Evolutionary conservation across 2,888 invertebrate genomes (phyloP).

Genomic region (Trachelus troglodyta): DNA sequence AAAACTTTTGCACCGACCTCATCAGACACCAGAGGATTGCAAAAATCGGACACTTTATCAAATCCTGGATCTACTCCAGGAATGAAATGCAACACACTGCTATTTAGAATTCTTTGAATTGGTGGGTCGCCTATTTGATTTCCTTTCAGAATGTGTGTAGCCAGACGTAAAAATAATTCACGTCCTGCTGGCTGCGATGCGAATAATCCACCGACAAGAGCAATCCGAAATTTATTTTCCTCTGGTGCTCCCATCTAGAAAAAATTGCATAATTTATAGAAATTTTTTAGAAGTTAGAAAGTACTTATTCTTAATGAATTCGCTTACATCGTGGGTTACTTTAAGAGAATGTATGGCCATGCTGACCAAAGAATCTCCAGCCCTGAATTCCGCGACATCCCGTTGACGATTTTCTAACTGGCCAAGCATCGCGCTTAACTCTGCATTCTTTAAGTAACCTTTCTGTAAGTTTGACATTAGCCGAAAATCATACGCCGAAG

Average conservation of each 20-base stretch:
- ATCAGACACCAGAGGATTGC: constrained; percentile 66
- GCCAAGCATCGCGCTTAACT: constrained; percentile 74
- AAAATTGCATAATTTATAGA: constrained; percentile 16
- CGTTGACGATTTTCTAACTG: constrained; percentile 78
- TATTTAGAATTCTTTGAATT: constrained; percentile 75
- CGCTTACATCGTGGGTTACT: constrained; percentile 77
- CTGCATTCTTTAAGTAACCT: constrained; percentile 63
- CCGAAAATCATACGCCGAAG: constrained; percentile 84
- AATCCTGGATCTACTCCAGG: constrained; percentile 76
- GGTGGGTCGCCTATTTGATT: constrained; percentile 76
- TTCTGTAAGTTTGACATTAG: constrained; percentile 60
- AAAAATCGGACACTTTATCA: constrained; percentile 65
- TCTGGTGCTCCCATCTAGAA: constrained; percentile 81
- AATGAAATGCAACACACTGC: constrained; percentile 82
- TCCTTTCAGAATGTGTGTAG: constrained; percentile 82
- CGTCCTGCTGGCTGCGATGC: constrained; percentile 86
- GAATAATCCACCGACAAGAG: constrained; percentile 85
- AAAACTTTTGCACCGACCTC: constrained; percentile 77
- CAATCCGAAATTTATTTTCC: constrained; percentile 85
- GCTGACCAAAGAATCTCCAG: constrained; percentile 76
- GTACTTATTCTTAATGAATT: constrained; percentile 6
- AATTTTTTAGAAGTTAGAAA: constrained; percentile 1
- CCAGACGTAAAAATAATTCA: constrained; percentile 85
- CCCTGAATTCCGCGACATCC: constrained; percentile 76
- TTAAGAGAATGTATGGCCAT: constrained; percentile 78